Evolutionary conservation across 2,888 invertebrate genomes (phyloP).

Genomic region (Leptinotarsa tumamoca): DNA sequence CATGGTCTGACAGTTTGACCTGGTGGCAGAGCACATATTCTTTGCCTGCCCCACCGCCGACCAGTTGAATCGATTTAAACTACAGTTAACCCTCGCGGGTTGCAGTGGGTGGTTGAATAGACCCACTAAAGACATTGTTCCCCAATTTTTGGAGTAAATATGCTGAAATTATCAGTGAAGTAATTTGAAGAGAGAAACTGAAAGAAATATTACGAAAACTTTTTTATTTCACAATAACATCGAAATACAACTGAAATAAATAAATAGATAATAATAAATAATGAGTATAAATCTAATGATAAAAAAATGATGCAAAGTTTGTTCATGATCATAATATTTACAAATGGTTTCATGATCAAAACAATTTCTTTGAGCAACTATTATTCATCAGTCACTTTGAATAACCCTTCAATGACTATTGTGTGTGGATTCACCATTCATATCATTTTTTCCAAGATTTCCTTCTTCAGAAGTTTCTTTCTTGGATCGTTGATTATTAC

Average conservation of each 20-base stretch:
- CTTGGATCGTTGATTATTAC: conserved; percentile 53
- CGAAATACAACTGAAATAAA: conserved; percentile 13
- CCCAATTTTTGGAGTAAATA: no score
- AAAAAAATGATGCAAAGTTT: conserved; percentile 25
- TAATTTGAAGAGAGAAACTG: no score
- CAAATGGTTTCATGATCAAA: conserved; percentile 30
- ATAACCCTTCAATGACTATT: conserved; percentile 31
- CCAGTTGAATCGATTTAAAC: no score
- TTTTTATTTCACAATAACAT: background rate
- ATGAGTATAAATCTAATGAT: background rate
- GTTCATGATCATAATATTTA: conserved; percentile 29
- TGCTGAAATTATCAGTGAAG: no score
- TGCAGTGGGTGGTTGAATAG: no score
- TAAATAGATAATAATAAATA: conserved; percentile 17
- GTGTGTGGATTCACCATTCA: conserved; percentile 31
- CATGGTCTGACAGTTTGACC: no score
- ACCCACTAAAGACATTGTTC: no score
- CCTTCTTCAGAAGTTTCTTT: conserved; percentile 44
- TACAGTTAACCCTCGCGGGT: no score
- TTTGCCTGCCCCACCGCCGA: no score
- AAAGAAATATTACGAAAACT: background rate
- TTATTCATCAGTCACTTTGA: conserved; percentile 27
- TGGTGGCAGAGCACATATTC: no score
- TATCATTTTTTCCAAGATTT: conserved; percentile 33
- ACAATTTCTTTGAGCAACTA: conserved; percentile 42